A percentile compares a stretch with the other conserved stretches of the same genome.
These are phyloP conservation scores for Sphyrna mokarran DNA, from an alignment of 2,113 vertebrate species.

Conservation along the genomic window DNA sequence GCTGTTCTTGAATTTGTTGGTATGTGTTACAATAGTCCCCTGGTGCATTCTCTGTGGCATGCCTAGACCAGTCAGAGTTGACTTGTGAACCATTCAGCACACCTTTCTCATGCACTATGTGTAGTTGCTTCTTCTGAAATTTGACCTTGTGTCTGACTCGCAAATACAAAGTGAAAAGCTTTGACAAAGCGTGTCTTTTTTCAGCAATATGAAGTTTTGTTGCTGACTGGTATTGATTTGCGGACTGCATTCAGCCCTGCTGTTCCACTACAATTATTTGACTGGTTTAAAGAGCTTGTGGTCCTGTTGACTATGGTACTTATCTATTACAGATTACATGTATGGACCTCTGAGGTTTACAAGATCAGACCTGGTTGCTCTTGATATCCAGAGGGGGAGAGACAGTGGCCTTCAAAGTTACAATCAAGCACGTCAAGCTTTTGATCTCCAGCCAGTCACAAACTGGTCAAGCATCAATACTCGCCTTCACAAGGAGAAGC, in stretches of 20 bases:
- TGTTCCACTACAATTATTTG: background rate
- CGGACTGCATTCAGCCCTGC: background rate
- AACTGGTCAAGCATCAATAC: constrained; percentile 26
- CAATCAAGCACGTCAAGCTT: constrained; percentile 1
- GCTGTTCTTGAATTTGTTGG: too few species aligned
- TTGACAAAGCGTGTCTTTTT: too few species aligned
- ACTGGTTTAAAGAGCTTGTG: background rate
- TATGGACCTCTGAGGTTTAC: constrained; percentile 36
- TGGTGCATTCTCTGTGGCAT: too few species aligned
- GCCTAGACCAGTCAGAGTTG: too few species aligned
- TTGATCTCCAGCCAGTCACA: constrained; percentile 14
- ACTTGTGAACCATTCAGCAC: too few species aligned
- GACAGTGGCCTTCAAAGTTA: constrained; percentile 37
- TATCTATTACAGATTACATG: constrained; percentile 29
- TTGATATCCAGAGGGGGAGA: constrained; percentile 33
- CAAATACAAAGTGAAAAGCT: too few species aligned
- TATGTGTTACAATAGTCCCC: too few species aligned
- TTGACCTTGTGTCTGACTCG: too few species aligned
- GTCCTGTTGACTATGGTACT: background rate
- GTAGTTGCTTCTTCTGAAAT: too few species aligned
- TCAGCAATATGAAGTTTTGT: background rate
- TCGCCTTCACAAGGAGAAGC: background rate
- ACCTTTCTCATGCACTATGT: too few species aligned
- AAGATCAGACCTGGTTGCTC: constrained; percentile 30
- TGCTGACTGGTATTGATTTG: background rate